Conservation (phyloP, 2,888 invertebrate genomes). For the Amphipoea lucens region DNA sequence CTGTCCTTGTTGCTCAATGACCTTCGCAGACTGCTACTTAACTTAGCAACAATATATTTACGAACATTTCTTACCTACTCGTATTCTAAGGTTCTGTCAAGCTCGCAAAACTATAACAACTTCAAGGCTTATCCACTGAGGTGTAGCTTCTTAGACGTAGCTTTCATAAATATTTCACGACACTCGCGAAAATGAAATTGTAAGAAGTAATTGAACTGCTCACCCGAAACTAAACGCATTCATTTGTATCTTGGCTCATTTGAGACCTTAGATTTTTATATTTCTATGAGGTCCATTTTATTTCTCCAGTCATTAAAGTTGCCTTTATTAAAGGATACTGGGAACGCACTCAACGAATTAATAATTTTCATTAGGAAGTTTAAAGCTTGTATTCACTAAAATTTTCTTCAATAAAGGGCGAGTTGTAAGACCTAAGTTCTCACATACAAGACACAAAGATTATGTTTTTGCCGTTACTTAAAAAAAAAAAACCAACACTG, state of each 20-base stretch:
- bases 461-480: neutral
- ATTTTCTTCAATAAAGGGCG: neutral
- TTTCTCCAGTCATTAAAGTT: too few relatives aligned
- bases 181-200: neutral
- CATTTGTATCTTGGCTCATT: neutral
- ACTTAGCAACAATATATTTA: neutral
- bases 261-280: neutral
- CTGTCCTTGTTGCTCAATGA: neutral
- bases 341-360: neutral
- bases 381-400: neutral
- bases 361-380: neutral
- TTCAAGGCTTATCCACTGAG: neutral
- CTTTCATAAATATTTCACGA: neutral
- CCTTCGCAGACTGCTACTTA: too few relatives aligned
- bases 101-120: neutral
- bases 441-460: neutral
- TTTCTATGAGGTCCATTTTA: neutral
- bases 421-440: neutral
- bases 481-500: constrained; percentile 29
- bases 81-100: neutral
- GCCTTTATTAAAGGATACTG: neutral
- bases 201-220: neutral
- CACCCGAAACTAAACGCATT: neutral
- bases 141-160: neutral
- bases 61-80: neutral